phyloP scores from a whole-genome alignment of 1,140 invertebrate species.

The Mylabris phalerata region DNA sequence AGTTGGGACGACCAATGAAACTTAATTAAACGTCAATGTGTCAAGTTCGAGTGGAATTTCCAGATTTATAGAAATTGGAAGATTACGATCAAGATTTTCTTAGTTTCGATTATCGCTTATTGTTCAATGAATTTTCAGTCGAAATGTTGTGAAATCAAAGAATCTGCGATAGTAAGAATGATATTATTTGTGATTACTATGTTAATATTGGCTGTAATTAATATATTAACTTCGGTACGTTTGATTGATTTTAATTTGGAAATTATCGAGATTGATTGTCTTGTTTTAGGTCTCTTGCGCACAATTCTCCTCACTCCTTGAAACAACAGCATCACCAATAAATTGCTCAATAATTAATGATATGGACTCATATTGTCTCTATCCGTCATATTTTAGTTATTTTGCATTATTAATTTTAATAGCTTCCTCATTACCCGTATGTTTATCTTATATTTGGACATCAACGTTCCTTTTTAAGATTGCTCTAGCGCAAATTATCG shows the following conservation, averaged over 20 bases:
- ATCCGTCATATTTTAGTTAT: conserved; percentile 69
- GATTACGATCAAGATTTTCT: background rate
- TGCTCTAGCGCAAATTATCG: conserved; percentile 51
- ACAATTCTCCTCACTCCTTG: conserved; percentile 17
- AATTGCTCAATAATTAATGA: conserved; percentile 31
- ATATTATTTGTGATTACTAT: conserved; percentile 50
- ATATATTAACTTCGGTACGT: conserved; percentile 54
- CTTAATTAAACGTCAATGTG: too few relatives aligned
- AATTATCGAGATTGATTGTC: background rate
- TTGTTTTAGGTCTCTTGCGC: conserved; percentile 32
- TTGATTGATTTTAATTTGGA: conserved; percentile 2
- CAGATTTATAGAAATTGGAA: too few relatives aligned
- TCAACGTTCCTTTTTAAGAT: conserved; percentile 55
- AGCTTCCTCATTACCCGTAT: conserved; percentile 63
- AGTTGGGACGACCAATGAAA: too few relatives aligned
- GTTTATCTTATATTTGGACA: conserved; percentile 65
- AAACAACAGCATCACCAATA: background rate
- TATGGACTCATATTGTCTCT: conserved; percentile 46
- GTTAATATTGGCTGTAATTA: conserved; percentile 49
- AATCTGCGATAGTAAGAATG: conserved; percentile 48
- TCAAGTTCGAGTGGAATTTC: too few relatives aligned
- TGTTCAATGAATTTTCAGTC: conserved; percentile 22
- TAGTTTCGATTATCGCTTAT: background rate
- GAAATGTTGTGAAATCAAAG: conserved; percentile 49
- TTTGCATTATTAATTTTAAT: conserved; percentile 63